Base-by-base conservation (phyloP, 64 coral and sea anemone species). In the Montipora sp. region DNA sequence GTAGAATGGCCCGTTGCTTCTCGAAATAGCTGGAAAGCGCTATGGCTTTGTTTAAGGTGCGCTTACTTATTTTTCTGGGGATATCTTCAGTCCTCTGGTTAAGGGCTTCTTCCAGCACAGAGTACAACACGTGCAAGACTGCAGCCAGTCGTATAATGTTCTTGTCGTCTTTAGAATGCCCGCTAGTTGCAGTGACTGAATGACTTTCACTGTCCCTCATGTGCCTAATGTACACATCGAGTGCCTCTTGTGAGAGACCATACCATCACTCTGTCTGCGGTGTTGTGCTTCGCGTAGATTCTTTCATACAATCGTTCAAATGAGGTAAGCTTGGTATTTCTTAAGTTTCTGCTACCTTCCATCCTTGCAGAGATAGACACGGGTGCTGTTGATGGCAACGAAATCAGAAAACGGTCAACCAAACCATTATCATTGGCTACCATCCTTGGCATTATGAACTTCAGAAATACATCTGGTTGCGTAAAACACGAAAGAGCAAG, bases 1-100 rank as follows among this genome's bases (percentile, higher is more conserved):
- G 48, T n/a, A 79, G 77, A n/a, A 79, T 79, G 50, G 77, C 77
- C 49, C 77, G 48, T 79, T 79, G 47, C 15, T 79, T 79, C 77
- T 79, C 49, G 77, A 53, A 79, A 51, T 58, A 79, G 15, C 48
- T 19, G 5, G 77, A 79, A 79, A 79, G 47, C 2, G 47, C 45
- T 10, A 78, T 78, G 75, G 45, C 75, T 78, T 48, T 46, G 16
- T 78, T 78, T 47, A 78, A 48, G 8, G 77, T 24, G 19, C 0
- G 19, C 49, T 21, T 19, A 21, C 47, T 6, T 20, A 79, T 79
- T 55, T 79, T 79, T 3, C 48, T 51, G 77, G 77, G 77, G 77
- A 79, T 79, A 6, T 79, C 49, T n/a, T 53, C 77, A 55, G 16
- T 79, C 48, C 48, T 79, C 77, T 58, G 77, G 8, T 79, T 79